Evolutionary conservation across 2,888 invertebrate genomes (phyloP).

Genomic region (Hemaris fuciformis): DNA sequence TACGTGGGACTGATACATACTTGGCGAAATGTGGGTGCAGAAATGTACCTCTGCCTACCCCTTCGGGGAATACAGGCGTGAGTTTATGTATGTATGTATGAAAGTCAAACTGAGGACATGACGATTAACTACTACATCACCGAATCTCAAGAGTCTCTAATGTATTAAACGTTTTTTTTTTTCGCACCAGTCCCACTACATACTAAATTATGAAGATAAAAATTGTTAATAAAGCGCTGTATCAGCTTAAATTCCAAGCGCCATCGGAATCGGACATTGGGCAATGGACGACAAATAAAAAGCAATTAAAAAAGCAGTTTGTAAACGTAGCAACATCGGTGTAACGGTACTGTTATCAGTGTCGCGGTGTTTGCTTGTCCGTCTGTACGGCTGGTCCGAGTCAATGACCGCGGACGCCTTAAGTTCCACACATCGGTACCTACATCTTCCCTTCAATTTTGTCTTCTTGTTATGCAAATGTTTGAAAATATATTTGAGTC

Average conservation of each 20-base stretch:
- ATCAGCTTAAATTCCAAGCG: not conserved
- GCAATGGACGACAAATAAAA: conserved; percentile 12
- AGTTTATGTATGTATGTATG: too few relatives aligned
- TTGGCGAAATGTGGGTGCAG: too few relatives aligned
- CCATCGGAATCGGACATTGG: not conserved
- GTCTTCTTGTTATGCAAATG: not conserved
- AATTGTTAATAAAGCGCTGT: conserved; percentile 17
- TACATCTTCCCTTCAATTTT: not conserved
- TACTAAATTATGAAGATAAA: too few relatives aligned
- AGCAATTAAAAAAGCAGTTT: conserved; percentile 6
- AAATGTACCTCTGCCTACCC: too few relatives aligned
- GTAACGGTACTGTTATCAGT: conserved; percentile 10
- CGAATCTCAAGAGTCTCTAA: too few relatives aligned
- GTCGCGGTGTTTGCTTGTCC: conserved; percentile 3
- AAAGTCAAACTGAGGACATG: too few relatives aligned
- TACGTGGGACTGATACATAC: too few relatives aligned
- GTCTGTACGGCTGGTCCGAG: not conserved
- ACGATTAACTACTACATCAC: too few relatives aligned
- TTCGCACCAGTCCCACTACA: too few relatives aligned
- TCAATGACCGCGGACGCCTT: conserved; percentile 2
- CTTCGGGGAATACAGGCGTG: too few relatives aligned
- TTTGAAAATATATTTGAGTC: not conserved
- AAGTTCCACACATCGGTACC: not conserved
- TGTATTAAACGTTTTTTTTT: too few relatives aligned
- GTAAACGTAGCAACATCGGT: not conserved